These are phyloP conservation scores for Endomychus coccineus DNA, from an alignment of 2,888 invertebrate genomes.

Conservation along the genomic window DNA sequence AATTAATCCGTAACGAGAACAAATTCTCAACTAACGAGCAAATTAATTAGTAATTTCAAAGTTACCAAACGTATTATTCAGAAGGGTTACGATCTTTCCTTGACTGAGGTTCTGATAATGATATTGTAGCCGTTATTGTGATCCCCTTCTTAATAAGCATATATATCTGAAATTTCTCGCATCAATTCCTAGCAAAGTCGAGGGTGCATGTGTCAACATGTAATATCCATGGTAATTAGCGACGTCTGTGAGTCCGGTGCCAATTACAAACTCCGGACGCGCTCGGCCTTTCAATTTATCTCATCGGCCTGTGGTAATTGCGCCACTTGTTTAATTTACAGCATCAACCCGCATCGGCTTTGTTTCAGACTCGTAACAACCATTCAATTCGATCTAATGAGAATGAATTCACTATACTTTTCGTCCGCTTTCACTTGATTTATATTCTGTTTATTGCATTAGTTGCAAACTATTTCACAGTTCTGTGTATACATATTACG, in stretches of 20 bases:
- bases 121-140: slow-evolving; percentile 12
- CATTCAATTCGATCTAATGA: no score
- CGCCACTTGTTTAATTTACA: slow-evolving; percentile 38
- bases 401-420: no score
- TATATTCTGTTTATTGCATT: no score
- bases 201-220: slow-evolving; percentile 35
- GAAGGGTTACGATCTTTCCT: no score
- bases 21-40: no score
- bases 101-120: no score
- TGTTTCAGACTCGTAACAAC: slow-evolving; percentile 25
- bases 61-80: no score
- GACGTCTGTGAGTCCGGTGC: slow-evolving; percentile 35
- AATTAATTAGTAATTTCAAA: no score
- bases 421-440: no score
- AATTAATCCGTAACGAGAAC: no score
- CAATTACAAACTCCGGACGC: slow-evolving; percentile 35
- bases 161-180: slow-evolving; percentile 36
- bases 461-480: no score
- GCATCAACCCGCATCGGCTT: slow-evolving; percentile 31
- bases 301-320: slow-evolving; percentile 33
- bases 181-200: slow-evolving; percentile 29
- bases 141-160: slow-evolving; percentile 31
- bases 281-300: slow-evolving; percentile 36
- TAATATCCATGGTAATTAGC: slow-evolving; percentile 41
- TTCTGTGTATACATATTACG: no score